phyloP scores from a whole-genome alignment of 1,140 invertebrate genomes.

The Hylyphantes graminicola region DNA sequence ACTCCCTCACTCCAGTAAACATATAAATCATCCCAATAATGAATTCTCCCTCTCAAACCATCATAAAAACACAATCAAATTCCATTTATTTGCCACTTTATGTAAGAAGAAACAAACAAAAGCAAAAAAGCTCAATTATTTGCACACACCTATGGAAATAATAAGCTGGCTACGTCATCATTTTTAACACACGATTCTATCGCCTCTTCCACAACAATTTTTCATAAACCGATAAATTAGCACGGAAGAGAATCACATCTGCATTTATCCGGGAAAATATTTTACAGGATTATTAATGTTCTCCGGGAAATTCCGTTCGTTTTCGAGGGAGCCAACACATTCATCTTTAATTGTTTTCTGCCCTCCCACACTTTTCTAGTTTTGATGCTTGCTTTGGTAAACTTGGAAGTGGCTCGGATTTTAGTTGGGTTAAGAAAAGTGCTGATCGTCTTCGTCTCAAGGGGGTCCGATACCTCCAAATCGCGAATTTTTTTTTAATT shows the following conservation, averaged over 20 bases:
- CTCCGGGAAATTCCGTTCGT: conserved; percentile 33
- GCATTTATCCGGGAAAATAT: conserved; percentile 17
- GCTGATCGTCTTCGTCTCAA: too few species aligned
- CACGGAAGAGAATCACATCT: conserved; percentile 46
- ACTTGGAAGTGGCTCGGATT: too few species aligned
- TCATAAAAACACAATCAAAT: conserved; percentile 23
- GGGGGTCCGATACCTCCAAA: too few species aligned
- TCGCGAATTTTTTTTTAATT: too few species aligned
- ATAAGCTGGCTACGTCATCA: conserved; percentile 37
- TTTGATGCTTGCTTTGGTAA: too few species aligned
- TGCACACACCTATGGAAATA: conserved; percentile 16
- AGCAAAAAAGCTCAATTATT: conserved; percentile 44
- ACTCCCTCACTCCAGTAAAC: too few species aligned
- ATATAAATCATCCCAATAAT: too few species aligned
- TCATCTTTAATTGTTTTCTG: conserved; percentile 47
- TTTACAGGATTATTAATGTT: conserved; percentile 18
- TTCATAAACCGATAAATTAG: conserved; percentile 29
- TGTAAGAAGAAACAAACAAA: too few species aligned
- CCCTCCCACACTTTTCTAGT: neutral
- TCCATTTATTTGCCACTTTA: conserved; percentile 14
- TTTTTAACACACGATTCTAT: conserved; percentile 19
- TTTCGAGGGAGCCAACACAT: conserved; percentile 23
- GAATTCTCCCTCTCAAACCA: too few species aligned
- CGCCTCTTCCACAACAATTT: neutral
- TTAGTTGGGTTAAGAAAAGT: too few species aligned